Base-by-base conservation (phyloP, 2,797 vertebrate species). In the Remorina albescens region DNA sequence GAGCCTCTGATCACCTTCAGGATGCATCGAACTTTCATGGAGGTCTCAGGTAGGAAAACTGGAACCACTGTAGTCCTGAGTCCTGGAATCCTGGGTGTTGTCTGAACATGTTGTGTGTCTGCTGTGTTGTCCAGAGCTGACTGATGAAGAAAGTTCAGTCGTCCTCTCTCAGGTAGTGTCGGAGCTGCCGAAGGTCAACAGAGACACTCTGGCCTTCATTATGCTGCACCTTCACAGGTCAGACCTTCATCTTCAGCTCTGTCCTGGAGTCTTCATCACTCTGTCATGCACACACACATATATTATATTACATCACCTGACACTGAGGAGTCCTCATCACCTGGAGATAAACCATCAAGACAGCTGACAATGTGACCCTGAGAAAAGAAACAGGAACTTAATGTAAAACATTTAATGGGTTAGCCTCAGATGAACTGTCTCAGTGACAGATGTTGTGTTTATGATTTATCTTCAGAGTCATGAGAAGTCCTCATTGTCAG, bases 221-320 rank as follows among this genome's bases (percentile, higher is more conserved):
- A 94, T 98, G 88, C 91, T 97, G 53, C 96, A 97, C 63, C 71
- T 97, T 6, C 94, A 96, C 76, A 96, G 89, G 96, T 91, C 85
- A 89, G 59, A 46, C 2, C 32, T 11, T 23, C 3, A 30, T 30
- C 30, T 30, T 15, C 5, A 26, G 7, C 36, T 34, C 23, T 9
- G 30, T 16, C 12, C 30, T 8, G 0, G 0, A 4, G n/a, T 41
- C 49, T 61, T 26, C 8, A 30, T 30, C 30, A 30, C 30, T 3
- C 30, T n/a, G n/a, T n/a, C n/a, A n/a, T n/a, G n/a, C n/a, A n/a
- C n/a, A n/a, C n/a, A n/a, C n/a, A n/a, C n/a, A n/a, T n/a, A n/a
- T n/a, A n/a, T n/a, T n/a, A n/a, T n/a, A n/a, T n/a, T n/a, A n/a
- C n/a, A n/a, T n/a, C n/a, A n/a, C n/a, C n/a, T n/a, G n/a, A n/a